Percentiles rank a stretch among this genome's conserved stretches.
These are phyloP conservation scores for Oryzaephilus surinamensis DNA, from an alignment of 1,140 invertebrate genomes.

Conservation along the genomic window DNA sequence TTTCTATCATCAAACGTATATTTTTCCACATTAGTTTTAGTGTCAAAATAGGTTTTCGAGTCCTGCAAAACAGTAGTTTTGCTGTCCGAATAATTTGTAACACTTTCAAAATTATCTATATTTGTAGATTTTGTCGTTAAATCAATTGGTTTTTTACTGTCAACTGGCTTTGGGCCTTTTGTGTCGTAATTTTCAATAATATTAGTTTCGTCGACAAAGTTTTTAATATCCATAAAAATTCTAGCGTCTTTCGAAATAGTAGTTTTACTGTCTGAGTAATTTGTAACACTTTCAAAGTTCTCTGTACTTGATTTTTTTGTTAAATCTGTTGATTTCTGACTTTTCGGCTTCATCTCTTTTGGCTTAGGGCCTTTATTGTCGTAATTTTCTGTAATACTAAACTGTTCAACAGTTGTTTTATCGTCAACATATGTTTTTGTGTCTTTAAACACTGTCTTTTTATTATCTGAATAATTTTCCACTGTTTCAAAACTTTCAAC, in stretches of 20 bases:
- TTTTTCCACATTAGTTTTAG: slow-evolving; percentile 14
- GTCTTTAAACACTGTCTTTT: slow-evolving; percentile 25
- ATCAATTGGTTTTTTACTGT: background rate
- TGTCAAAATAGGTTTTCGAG: slow-evolving; percentile 9
- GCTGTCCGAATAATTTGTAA: too few relatives aligned
- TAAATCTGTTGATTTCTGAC: background rate
- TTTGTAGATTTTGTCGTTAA: too few relatives aligned
- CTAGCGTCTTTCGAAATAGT: slow-evolving; percentile 1
- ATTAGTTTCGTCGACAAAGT: slow-evolving; percentile 16
- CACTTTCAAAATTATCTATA: too few relatives aligned
- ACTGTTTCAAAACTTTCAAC: slow-evolving; percentile 19
- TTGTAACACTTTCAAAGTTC: too few relatives aligned
- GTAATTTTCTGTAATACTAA: slow-evolving; percentile 16
- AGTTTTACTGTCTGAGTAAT: background rate
- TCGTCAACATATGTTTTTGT: slow-evolving; percentile 23
- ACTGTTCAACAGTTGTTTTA: slow-evolving; percentile 18
- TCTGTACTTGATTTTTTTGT: too few relatives aligned
- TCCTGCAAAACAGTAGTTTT: background rate
- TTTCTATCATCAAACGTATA: slow-evolving; percentile 6
- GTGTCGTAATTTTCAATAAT: slow-evolving; percentile 18
- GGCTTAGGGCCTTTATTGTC: slow-evolving; percentile 18
- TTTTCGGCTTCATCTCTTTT: slow-evolving; percentile 7
- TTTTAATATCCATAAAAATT: slow-evolving; percentile 22
- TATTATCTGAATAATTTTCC: slow-evolving; percentile 17
- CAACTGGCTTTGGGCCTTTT: slow-evolving; percentile 14